Evolutionary conservation across 2,113 vertebrate genomes (phyloP).

Genomic region (Syngnathoides biaculeatus): DNA sequence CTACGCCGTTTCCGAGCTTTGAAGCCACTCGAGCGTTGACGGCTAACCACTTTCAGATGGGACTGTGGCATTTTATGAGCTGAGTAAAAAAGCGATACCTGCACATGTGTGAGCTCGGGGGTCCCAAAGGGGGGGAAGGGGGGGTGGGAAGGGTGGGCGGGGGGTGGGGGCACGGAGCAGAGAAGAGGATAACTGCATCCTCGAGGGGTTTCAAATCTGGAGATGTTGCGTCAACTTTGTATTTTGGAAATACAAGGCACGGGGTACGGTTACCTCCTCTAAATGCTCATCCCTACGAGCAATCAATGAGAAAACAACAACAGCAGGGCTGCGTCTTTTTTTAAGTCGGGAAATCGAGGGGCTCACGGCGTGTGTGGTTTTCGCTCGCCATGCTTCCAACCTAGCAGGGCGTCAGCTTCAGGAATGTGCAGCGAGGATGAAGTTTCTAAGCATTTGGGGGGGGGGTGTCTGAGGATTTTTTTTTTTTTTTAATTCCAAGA

Average conservation of each 20-base stretch:
- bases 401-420: constrained; percentile 55
- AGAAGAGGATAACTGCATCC: constrained; percentile 45
- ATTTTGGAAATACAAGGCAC: constrained; percentile 22
- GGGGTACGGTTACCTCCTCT: constrained; percentile 24
- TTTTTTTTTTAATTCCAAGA: constrained; percentile 24
- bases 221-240: constrained; percentile 38
- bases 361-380: constrained; percentile 53
- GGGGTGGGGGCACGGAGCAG: constrained; percentile 51
- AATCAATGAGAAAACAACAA: constrained; percentile 22
- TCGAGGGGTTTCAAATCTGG: constrained; percentile 36
- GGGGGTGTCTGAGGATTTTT: constrained; percentile 20
- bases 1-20: constrained; percentile 65
- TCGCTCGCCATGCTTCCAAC: constrained; percentile 41
- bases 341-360: constrained; percentile 37
- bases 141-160: constrained; percentile 48
- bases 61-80: constrained; percentile 70
- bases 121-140: constrained; percentile 51
- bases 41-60: constrained; percentile 81
- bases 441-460: constrained; percentile 51
- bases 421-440: constrained; percentile 64
- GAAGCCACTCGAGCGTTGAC: constrained; percentile 71
- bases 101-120: constrained; percentile 70
- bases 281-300: constrained; percentile 1
- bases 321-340: constrained; percentile 22
- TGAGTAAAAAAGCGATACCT: constrained; percentile 75